Base-by-base conservation (phyloP, 2,888 invertebrate species). In the Philaethria dido region DNA sequence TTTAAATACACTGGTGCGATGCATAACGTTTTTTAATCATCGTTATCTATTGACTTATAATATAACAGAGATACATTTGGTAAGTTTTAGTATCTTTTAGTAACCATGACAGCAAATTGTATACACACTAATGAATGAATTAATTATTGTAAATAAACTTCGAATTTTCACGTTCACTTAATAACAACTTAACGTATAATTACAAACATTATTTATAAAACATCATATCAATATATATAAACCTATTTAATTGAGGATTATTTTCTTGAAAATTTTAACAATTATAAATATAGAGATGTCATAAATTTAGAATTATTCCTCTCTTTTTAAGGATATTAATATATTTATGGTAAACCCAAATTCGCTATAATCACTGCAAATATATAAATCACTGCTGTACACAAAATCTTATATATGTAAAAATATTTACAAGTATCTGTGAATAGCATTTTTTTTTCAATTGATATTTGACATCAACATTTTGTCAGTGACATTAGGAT, bases 1-100 rank as follows among this genome's bases (percentile, higher is more conserved):
- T 71, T 93, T 94, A 85, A 95, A 96, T 60, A 94, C 94, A 78
- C 95, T 94, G 72, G 93, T 93, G 62, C 86, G 87, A 83, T 95
- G 95, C 89, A 92, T 92, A 48, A 79, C 79, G 76, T 70, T 50
- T 60, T 22, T 66, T 29, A 66, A 48, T 45, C 74, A 75, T 75
- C 14, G 22, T 65, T 44, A 44, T 52, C 61, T 62, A 70, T 61
- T 45, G 22, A 47, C 20, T 36, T 39, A 20, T 13, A 60, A 66
- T 36, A 39, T n/a, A 48, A 25, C 36, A 14, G n/a, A n/a, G n/a
- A n/a, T 39, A 42, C 16, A 52, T 36, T 20, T 39, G 42, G 36
- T 45, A 55, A 39, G 48, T 52, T 29, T 59, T 66, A 44, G 4
- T 71, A 73, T 73, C 66, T 69, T 33, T 16, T 20, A 16, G 75